A percentile compares a stretch with the other conserved stretches of the same genome.
Conservation (phyloP, 2,113 vertebrate genomes). For the Muntiacus reevesi region DNA sequence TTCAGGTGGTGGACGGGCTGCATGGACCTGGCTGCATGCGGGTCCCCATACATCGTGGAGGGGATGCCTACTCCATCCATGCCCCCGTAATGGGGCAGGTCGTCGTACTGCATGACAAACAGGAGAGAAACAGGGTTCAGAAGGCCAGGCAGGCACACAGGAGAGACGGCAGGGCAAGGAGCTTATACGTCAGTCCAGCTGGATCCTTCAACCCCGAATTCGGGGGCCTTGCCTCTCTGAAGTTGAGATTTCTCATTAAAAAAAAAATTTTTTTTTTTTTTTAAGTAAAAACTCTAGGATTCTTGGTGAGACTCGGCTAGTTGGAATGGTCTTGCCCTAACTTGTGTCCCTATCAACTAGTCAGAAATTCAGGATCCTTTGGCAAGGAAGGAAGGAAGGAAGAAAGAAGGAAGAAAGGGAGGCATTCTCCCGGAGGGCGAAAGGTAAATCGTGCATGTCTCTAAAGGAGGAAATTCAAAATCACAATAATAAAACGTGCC, state of each 20-base stretch:
- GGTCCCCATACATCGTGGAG: slow-evolving; percentile 98
- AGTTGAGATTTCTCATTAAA: not conserved
- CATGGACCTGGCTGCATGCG: slow-evolving; percentile 96
- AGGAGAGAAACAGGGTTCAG: slow-evolving; percentile 71
- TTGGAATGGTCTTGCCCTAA: slow-evolving; percentile 56
- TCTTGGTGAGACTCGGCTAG: not conserved
- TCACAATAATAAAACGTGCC: slow-evolving; percentile 72
- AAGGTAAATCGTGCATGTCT: slow-evolving; percentile 61
- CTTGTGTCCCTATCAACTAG: slow-evolving; percentile 44
- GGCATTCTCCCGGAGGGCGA: slow-evolving; percentile 55
- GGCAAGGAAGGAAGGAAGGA: slow-evolving; percentile 54
- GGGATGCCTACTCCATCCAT: slow-evolving; percentile 99
- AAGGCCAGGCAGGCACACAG: slow-evolving; percentile 46
- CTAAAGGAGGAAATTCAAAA: slow-evolving; percentile 65
- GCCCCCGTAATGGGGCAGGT: slow-evolving; percentile 97
- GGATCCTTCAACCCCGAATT: slow-evolving; percentile 26
- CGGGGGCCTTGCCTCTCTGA: slow-evolving; percentile 36
- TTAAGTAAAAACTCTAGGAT: slow-evolving; percentile 24
- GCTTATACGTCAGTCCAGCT: slow-evolving; percentile 46
- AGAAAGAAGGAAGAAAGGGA: slow-evolving; percentile 53
- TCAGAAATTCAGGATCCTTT: slow-evolving; percentile 58
- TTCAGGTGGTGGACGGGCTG: slow-evolving; percentile 97
- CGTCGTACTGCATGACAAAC: slow-evolving; percentile 95
- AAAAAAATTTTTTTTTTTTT: not conserved
- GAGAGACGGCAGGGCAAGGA: not conserved